phyloP scores from a whole-genome alignment of 2,797 vertebrate species.

The Spheniscus humboldti region DNA sequence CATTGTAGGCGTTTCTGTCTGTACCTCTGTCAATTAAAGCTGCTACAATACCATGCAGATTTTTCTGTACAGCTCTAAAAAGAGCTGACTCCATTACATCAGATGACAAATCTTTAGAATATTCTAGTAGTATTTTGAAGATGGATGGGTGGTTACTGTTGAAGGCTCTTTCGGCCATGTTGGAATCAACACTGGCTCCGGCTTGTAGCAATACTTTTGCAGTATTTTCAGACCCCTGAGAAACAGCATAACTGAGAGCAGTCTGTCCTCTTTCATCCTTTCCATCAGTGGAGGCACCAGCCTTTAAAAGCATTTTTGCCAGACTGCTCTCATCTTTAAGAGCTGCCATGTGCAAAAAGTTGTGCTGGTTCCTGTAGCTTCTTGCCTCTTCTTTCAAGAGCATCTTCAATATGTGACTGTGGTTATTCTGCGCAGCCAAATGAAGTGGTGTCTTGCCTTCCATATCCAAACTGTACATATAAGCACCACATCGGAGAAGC shows the following conservation, averaged over 20 bases:
- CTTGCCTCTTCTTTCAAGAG: constrained; percentile 73
- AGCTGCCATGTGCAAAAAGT: constrained; percentile 75
- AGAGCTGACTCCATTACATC: constrained; percentile 66
- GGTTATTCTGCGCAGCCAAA: constrained; percentile 66
- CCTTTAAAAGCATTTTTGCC: constrained; percentile 64
- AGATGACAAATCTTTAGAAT: constrained; percentile 62
- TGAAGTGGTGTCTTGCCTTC: constrained; percentile 69
- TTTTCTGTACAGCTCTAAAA: constrained; percentile 78
- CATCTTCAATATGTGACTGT: constrained; percentile 47
- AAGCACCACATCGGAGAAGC: constrained; percentile 65
- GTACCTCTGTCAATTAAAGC: constrained; percentile 73
- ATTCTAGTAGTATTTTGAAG: constrained; percentile 69
- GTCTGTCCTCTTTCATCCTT: constrained; percentile 62
- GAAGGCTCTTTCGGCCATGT: constrained; percentile 65
- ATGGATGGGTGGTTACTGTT: constrained; percentile 65
- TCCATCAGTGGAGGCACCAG: constrained; percentile 44
- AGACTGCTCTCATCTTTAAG: constrained; percentile 67
- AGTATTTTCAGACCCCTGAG: constrained; percentile 54
- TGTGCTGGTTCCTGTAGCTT: constrained; percentile 55
- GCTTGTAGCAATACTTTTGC: constrained; percentile 70
- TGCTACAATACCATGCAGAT: constrained; percentile 62
- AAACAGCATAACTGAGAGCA: constrained; percentile 66
- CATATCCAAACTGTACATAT: constrained; percentile 63
- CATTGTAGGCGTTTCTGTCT: constrained; percentile 67
- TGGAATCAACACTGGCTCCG: constrained; percentile 66